A percentile compares a stretch with the other conserved stretches of the same genome.
Conservation (phyloP, 2,888 invertebrate species). For the Nephrocerus scutellatus region DNA sequence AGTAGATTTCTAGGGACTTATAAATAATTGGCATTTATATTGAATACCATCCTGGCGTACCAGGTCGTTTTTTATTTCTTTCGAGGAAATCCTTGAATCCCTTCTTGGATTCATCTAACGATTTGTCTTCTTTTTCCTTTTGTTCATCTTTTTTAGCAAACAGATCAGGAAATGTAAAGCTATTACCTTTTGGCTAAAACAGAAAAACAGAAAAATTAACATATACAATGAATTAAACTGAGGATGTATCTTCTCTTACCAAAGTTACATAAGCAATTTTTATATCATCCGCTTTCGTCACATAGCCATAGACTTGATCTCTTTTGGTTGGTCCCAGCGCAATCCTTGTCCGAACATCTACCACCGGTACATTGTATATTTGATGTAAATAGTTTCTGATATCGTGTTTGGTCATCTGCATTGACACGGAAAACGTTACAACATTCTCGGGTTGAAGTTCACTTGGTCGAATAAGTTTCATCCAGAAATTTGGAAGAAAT, state of each 20-base stretch:
- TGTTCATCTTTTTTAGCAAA: slow-evolving; percentile 51
- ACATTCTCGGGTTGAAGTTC: slow-evolving; percentile 67
- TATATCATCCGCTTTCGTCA: slow-evolving; percentile 75
- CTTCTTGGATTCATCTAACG: slow-evolving; percentile 57
- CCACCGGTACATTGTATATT: slow-evolving; percentile 81
- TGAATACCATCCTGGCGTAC: slow-evolving; percentile 73
- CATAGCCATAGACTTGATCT: slow-evolving; percentile 56
- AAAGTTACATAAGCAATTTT: slow-evolving; percentile 73
- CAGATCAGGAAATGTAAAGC: slow-evolving; percentile 72
- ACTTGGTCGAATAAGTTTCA: slow-evolving; percentile 75
- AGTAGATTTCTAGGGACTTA: no score
- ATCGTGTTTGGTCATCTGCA: slow-evolving; percentile 88
- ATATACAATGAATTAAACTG: not conserved
- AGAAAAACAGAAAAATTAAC: slow-evolving; percentile 7
- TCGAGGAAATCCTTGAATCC: slow-evolving; percentile 55
- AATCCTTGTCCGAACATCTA: slow-evolving; percentile 70
- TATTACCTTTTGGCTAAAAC: slow-evolving; percentile 62
- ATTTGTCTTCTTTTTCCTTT: slow-evolving; percentile 56
- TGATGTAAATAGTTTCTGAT: slow-evolving; percentile 90
- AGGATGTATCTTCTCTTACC: slow-evolving; percentile 50
- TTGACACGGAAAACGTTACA: slow-evolving; percentile 83
- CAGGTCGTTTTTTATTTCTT: slow-evolving; percentile 61
- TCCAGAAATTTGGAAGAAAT: slow-evolving; percentile 94
- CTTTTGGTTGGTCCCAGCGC: slow-evolving; percentile 60
- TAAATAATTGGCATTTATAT: no score